Base-by-base conservation (phyloP, 1,140 invertebrate genomes). In the Papilio aristodemus region DNA sequence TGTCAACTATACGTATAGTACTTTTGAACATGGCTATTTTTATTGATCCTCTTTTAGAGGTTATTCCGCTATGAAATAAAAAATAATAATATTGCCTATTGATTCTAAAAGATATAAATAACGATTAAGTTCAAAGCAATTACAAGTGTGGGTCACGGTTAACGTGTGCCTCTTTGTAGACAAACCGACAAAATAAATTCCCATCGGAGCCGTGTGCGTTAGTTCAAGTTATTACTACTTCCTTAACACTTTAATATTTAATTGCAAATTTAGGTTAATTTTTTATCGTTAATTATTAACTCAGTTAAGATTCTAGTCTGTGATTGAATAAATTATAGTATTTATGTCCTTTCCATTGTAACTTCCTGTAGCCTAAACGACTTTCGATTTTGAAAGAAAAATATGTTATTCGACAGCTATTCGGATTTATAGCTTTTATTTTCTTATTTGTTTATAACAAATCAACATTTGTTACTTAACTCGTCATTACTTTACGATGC, bases 61-160 rank as follows among this genome's bases (percentile, higher is more conserved):
- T 43, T 17, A 43, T 32, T 2, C 41, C 41, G 41, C 13, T 43
- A 43, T 43, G n/a, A 43, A 43, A 43, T 43, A 43, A 43, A 43
- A 43, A 17, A 14, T 0, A 17, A 43, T 43, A 6, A 7, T 43
- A 14, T 17, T 14, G 7, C 14, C 41, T 13, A 43, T 43, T 43
- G 41, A 17, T 43, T 43, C 41, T n/a, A 14, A 43, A 43, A 17
- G n/a, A 17, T 17, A 43, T 43, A 43, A 43, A 43, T 43, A 43
- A 43, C 14, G 41, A 43, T 14, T 14, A 43, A 43, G 41, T 43
- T 43, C 11, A 17, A 43, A 43, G 13, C 41, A 43, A 43, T 43
- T 43, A 43, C 14, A 43, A 14, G n/a, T 43, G n/a, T 43, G 14
- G 41, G 41, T 43, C 41, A 43, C 41, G 41, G 41, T 17, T 5